phyloP scores from a whole-genome alignment of 2,113 vertebrate species.

The Fulmarus glacialis region DNA sequence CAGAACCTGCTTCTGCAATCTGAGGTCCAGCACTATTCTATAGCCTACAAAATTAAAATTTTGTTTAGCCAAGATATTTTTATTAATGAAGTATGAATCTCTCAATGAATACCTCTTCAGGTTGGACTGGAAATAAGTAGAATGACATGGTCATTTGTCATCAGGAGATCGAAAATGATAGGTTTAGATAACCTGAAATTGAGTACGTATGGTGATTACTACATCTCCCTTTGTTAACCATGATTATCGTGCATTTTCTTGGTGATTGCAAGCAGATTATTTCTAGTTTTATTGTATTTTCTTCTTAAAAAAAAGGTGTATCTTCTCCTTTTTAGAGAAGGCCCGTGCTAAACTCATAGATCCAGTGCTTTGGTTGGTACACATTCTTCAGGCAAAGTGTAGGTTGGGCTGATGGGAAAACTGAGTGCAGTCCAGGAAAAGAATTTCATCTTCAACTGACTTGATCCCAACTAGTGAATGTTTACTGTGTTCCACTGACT shows the following conservation, averaged over 20 bases:
- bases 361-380: background rate
- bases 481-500: background rate
- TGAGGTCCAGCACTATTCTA: background rate
- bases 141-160: background rate
- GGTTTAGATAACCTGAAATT: background rate
- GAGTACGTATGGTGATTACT: background rate
- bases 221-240: background rate
- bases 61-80: constrained; percentile 28
- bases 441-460: background rate
- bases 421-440: background rate
- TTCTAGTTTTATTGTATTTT: background rate
- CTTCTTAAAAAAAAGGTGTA: rapidly evolving
- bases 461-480: background rate
- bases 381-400: background rate
- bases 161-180: background rate
- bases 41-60: background rate
- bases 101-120: background rate
- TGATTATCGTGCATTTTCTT: background rate
- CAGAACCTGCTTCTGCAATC: background rate
- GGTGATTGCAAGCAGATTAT: background rate
- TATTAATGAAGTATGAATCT: constrained; percentile 35
- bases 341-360: background rate
- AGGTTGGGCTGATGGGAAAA: background rate
- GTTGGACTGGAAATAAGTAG: background rate
- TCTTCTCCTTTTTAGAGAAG: background rate